These are phyloP conservation scores for Drosophila helvetica DNA, from an alignment of 2,888 invertebrate genomes.

Conservation along the genomic window DNA sequence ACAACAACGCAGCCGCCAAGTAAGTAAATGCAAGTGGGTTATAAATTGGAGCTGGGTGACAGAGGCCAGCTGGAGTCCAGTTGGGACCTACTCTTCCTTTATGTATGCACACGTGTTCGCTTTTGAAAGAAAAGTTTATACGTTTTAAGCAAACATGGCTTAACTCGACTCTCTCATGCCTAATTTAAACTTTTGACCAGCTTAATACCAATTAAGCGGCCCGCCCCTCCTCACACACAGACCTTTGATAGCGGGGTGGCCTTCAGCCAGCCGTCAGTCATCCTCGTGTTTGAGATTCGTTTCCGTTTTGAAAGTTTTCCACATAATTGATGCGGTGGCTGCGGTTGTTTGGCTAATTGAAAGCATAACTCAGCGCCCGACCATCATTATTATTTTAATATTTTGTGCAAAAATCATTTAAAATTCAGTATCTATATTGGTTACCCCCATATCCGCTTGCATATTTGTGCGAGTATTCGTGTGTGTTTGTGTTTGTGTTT, in stretches of 20 bases:
- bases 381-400: conserved; percentile 50
- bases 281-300: conserved; percentile 24
- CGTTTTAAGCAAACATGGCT: neutral
- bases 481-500: conserved; percentile 6
- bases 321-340: conserved; percentile 72
- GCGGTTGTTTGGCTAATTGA: conserved; percentile 70
- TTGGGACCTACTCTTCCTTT: neutral
- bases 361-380: conserved; percentile 53
- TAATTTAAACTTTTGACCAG: conserved; percentile 35
- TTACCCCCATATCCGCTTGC: conserved; percentile 10
- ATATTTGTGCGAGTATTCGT: conserved; percentile 10
- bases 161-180: conserved; percentile 1
- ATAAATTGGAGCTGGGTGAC: conserved; percentile 22
- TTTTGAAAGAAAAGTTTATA: neutral
- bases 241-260: conserved; percentile 2
- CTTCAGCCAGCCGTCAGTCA: neutral
- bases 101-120: neutral
- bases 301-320: conserved; percentile 57
- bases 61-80: neutral
- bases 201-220: conserved; percentile 50
- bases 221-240: conserved; percentile 1
- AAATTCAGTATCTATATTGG: conserved; percentile 50
- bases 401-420: conserved; percentile 50
- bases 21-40: conserved; percentile 81
- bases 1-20: conserved; percentile 86